Evolutionary conservation across 2,888 invertebrate species (phyloP), one percentile per base, ranked within the genome.

Genomic region (Plutella xylostella): DNA sequence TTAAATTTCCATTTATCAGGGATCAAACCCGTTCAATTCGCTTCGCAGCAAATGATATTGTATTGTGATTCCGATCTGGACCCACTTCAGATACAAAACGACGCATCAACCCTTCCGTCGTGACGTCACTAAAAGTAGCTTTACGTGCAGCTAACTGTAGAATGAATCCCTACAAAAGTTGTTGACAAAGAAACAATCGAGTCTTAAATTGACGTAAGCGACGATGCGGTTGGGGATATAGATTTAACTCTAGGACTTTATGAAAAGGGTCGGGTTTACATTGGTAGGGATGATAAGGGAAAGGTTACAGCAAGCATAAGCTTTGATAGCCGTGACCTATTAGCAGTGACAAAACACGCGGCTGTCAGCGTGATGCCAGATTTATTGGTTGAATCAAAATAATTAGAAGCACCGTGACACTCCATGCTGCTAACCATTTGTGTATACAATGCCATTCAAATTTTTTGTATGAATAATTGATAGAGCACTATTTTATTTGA

Each of bases 281-380:
- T 39, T 50, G 42, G 42, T 21, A n/a, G n/a, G n/a, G n/a, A 1
- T 4, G 1, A 25, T 15, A 43, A 14, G 30, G 30, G 30, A 21
- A 47, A 48, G 49, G 52, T 43, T 51, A 61, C 54, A 55, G 56
- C 53, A 63, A 63, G 61, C 70, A 68, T 65, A 68, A 55, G 65
- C 66, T 72, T 68, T 62, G 63, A 70, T 65, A 71, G 62, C 68
- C 68, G 68, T 66, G 60, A 65, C 70, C 72, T 73, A 76, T 74
- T 76, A 75, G 65, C 69, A 70, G 55, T 72, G 72, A 73, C 73
- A 76, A 68, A 73, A 71, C 72, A 77, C 57, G 61, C 73, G 78
- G 70, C 68, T 78, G 78, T 77, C 75, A 75, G 55, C 68, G 57
- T 72, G n/a, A 76, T 70, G 55, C 51, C 55, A 64, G 69, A 77